Conservation (phyloP, 1,140 invertebrate species). For the Bradynema listronoti region DNA sequence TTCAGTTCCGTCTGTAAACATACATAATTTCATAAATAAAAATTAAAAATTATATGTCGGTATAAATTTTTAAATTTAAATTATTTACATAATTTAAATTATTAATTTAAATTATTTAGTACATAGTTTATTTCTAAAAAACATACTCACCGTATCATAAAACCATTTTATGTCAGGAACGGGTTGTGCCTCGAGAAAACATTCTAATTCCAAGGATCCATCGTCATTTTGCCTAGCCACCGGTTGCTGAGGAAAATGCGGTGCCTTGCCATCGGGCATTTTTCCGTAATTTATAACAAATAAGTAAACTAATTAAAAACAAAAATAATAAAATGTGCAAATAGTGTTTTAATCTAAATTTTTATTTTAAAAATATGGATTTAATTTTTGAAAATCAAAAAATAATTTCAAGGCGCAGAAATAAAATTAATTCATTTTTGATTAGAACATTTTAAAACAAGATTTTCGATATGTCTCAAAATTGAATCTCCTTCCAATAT, state of each 20-base stretch:
- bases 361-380: too few relatives aligned
- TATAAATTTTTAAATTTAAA: constrained; percentile 26
- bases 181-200: constrained; percentile 84
- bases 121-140: constrained; percentile 12
- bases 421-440: too few relatives aligned
- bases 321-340: too few relatives aligned
- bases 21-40: constrained; percentile 50
- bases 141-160: constrained; percentile 54
- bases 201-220: constrained; percentile 77
- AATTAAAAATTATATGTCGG: too few relatives aligned
- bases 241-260: constrained; percentile 91
- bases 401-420: too few relatives aligned
- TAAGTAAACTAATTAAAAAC: too few relatives aligned
- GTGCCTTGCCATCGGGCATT: constrained; percentile 70
- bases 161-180: constrained; percentile 90
- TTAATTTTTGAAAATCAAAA: too few relatives aligned
- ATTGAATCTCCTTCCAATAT: too few relatives aligned
- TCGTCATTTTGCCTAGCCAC: constrained; percentile 90
- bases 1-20: constrained; percentile 67
- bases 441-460: too few relatives aligned
- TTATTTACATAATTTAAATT: background rate
- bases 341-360: too few relatives aligned
- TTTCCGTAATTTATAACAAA: too few relatives aligned
- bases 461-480: too few relatives aligned
- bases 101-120: constrained; percentile 4